Conservation (phyloP, 2,888 invertebrate species). For the Aspidiotus destructor region DNA sequence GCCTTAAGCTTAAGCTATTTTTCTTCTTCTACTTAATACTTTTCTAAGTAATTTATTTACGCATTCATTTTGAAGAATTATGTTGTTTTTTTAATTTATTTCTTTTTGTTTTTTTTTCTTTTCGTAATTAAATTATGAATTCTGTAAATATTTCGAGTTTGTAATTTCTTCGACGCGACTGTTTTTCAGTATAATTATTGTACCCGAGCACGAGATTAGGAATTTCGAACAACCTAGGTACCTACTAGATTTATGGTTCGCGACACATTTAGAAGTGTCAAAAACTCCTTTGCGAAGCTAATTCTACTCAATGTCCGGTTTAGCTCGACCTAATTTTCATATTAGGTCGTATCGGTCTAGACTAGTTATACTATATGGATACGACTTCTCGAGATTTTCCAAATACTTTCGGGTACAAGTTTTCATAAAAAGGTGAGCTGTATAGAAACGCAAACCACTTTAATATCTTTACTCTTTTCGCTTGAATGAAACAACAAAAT, state of each 20-base stretch:
- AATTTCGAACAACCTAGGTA: too few relatives aligned
- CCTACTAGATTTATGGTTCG: too few relatives aligned
- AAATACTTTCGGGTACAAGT: too few relatives aligned
- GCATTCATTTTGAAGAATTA: conserved; percentile 11
- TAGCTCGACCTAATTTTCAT: neutral
- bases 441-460: too few relatives aligned
- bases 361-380: neutral
- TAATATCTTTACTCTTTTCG: too few relatives aligned
- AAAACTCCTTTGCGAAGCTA: too few relatives aligned
- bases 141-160: conserved; percentile 23
- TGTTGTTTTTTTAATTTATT: conserved; percentile 14
- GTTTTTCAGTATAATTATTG: neutral
- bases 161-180: conserved; percentile 10
- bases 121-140: conserved; percentile 28
- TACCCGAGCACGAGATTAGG: neutral
- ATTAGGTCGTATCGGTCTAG: conserved; percentile 2
- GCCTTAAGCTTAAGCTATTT: neutral
- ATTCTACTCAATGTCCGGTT: neutral
- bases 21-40: conserved; percentile 6
- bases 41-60: conserved; percentile 23
- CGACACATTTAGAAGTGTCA: too few relatives aligned
- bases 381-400: too few relatives aligned
- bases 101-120: conserved; percentile 21
- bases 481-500: too few relatives aligned
- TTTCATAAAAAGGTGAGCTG: too few relatives aligned